phyloP scores from a whole-genome alignment of 1,140 invertebrate species.

The Magallana ariakensis region DNA sequence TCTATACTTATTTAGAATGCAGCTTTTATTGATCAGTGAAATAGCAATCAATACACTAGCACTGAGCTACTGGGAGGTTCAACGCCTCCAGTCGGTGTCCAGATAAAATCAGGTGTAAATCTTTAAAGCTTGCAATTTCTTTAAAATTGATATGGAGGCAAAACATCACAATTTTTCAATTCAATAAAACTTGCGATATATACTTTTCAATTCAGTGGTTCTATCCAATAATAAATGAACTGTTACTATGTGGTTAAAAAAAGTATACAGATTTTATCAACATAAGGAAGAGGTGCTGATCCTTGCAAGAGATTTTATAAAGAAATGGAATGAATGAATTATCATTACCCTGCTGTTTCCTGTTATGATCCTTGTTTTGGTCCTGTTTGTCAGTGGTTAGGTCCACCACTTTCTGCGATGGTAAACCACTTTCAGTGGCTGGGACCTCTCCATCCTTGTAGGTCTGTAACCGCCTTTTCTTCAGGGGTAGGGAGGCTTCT shows the following conservation, averaged over 20 bases:
- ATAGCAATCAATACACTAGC: not conserved
- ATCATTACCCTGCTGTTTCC: slow-evolving; percentile 22
- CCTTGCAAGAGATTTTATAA: not conserved
- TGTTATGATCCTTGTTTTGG: not conserved
- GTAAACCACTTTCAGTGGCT: not conserved
- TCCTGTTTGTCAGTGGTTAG: slow-evolving; percentile 32
- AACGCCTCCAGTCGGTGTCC: not conserved
- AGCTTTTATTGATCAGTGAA: not conserved
- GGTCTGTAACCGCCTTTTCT: slow-evolving; percentile 49
- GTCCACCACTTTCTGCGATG: not conserved
- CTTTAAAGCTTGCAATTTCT: no score
- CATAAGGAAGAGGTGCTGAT: not conserved
- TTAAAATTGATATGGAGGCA: no score
- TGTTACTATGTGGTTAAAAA: no score
- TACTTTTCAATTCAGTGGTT: no score
- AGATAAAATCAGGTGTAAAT: not conserved
- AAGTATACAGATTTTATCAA: not conserved
- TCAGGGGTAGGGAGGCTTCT: slow-evolving; percentile 51
- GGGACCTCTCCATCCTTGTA: slow-evolving; percentile 10
- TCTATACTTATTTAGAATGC: not conserved
- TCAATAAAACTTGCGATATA: no score
- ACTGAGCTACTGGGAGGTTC: not conserved
- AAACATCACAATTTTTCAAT: no score
- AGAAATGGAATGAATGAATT: not conserved
- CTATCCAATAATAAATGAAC: no score